Evolutionary conservation across 1,140 invertebrate genomes (phyloP).

Genomic region (Eumeta japonica): DNA sequence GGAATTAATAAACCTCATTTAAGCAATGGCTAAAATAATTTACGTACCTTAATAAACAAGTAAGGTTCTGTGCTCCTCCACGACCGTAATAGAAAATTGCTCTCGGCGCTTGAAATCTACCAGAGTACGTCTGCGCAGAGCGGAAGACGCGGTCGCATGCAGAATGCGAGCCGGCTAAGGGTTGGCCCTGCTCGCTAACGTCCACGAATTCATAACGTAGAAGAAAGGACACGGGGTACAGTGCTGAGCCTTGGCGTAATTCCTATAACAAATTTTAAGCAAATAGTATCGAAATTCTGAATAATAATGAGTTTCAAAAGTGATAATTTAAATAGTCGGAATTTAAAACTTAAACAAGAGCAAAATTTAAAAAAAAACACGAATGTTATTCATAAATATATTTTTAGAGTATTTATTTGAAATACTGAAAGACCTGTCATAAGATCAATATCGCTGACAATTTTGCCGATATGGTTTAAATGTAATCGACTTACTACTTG

Average conservation of each 20-base stretch:
- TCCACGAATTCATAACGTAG: slow-evolving; percentile 78
- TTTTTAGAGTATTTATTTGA: too few species aligned
- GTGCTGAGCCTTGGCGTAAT: slow-evolving; percentile 72
- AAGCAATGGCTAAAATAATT: not conserved
- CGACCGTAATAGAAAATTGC: slow-evolving; percentile 81
- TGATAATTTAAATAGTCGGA: too few species aligned
- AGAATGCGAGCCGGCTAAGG: slow-evolving; percentile 53
- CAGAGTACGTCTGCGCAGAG: slow-evolving; percentile 53
- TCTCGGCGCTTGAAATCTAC: slow-evolving; percentile 71
- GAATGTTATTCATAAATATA: too few species aligned
- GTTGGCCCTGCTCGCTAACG: slow-evolving; percentile 63
- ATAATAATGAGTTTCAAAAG: not conserved
- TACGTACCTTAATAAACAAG: slow-evolving; percentile 63
- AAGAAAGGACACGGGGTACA: slow-evolving; percentile 75
- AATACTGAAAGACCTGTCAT: too few species aligned
- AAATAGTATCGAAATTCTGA: too few species aligned
- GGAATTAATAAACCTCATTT: not conserved
- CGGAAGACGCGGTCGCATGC: slow-evolving; percentile 64
- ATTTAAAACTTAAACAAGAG: too few species aligned
- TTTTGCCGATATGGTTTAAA: too few species aligned
- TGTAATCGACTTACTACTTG: too few species aligned
- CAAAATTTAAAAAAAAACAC: too few species aligned
- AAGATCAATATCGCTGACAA: too few species aligned
- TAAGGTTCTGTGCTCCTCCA: slow-evolving; percentile 73
- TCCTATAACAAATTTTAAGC: slow-evolving; percentile 47